Evolutionary conservation across 2,113 vertebrate genomes (phyloP).

Genomic region (Eurypyga helias): DNA sequence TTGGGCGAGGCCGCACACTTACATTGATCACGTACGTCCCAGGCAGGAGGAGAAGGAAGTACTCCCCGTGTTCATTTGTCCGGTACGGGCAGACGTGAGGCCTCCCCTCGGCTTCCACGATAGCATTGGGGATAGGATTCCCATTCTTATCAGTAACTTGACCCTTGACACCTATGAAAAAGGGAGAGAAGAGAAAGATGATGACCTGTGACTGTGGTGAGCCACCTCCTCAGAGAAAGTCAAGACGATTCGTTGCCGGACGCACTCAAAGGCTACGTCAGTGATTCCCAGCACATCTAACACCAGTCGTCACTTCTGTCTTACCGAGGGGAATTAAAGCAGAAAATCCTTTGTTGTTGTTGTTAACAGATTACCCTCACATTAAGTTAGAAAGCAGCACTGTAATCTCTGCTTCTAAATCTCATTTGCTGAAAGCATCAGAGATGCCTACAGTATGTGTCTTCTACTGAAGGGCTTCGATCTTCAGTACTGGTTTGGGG

Average conservation of each 20-base stretch:
- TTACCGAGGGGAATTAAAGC: background rate
- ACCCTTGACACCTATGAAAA: constrained; percentile 88
- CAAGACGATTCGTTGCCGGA: background rate
- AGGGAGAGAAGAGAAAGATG: background rate
- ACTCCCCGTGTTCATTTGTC: constrained; percentile 88
- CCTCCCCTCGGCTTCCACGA: constrained; percentile 86
- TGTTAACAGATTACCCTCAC: background rate
- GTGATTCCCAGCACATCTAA: background rate
- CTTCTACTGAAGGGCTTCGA: background rate
- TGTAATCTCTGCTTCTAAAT: background rate
- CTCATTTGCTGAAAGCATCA: background rate
- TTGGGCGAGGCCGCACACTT: constrained; percentile 32
- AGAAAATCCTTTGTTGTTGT: background rate
- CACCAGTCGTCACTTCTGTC: background rate
- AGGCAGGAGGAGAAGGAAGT: constrained; percentile 90
- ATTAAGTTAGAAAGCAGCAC: background rate
- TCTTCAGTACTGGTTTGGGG: background rate
- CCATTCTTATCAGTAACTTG: constrained; percentile 82
- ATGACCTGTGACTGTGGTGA: background rate
- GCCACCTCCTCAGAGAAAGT: background rate
- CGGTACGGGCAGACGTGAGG: constrained; percentile 85
- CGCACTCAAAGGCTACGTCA: background rate
- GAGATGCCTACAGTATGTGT: fast-evolving
- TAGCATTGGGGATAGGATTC: constrained; percentile 79
- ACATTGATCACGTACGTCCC: constrained; percentile 90